These are phyloP conservation scores for Rhopalosiphum maidis DNA, from an alignment of 1,140 invertebrate species.

Conservation along the genomic window DNA sequence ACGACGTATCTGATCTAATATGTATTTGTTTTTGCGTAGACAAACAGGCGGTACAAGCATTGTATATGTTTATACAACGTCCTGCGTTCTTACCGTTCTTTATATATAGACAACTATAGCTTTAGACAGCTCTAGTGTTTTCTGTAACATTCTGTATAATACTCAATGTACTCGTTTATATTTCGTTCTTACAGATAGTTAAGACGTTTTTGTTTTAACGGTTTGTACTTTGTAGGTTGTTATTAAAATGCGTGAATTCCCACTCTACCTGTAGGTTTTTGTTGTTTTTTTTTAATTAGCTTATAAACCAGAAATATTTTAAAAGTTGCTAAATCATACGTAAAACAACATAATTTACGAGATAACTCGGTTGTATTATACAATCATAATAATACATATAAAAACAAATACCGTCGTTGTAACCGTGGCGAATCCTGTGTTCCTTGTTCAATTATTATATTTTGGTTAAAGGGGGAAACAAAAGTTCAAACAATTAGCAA, in stretches of 20 bases:
- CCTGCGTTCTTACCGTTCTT: background rate
- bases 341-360: background rate
- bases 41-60: background rate
- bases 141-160: background rate
- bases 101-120: background rate
- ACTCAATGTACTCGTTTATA: background rate
- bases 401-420: too few species aligned
- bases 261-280: background rate
- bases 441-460: too few species aligned
- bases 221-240: background rate
- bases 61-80: background rate
- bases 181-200: background rate
- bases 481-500: too few species aligned
- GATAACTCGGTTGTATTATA: too few species aligned
- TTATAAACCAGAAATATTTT: background rate
- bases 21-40: background rate
- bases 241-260: background rate
- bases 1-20: slow-evolving; percentile 3
- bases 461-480: too few species aligned
- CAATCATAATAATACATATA: too few species aligned
- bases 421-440: too few species aligned
- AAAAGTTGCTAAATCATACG: background rate
- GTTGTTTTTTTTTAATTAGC: background rate
- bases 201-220: background rate
- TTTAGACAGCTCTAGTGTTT: background rate